phyloP scores from a whole-genome alignment of 2,888 invertebrate genomes.

The Pycnomerus fuliginosus region DNA sequence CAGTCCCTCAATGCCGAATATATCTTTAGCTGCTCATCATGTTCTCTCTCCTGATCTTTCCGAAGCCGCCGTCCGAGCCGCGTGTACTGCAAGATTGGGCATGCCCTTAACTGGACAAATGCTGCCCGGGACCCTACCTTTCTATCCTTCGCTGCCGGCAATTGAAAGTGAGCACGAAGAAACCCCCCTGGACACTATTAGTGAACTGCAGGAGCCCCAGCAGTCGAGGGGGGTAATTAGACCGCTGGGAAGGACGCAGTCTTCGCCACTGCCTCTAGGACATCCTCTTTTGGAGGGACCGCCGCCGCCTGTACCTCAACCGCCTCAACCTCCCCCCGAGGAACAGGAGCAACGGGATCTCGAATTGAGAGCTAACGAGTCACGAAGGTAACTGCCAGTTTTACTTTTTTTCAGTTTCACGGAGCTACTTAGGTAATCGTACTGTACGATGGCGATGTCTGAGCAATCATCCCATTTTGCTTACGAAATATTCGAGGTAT shows the following conservation, averaged over 20 bases:
- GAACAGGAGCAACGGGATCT: conserved; percentile 51
- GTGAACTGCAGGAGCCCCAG: conserved; percentile 50
- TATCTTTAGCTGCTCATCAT: conserved; percentile 70
- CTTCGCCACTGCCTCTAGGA: conserved; percentile 86
- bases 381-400: conserved; percentile 49
- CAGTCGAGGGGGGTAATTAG: conserved; percentile 54
- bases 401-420: no score
- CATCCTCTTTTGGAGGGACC: conserved; percentile 72
- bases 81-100: conserved; percentile 67
- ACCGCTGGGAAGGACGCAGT: conserved; percentile 90
- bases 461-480: no score
- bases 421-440: no score
- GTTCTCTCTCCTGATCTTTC: conserved; percentile 58
- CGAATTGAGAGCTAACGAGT: conserved; percentile 53
- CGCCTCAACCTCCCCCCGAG: conserved; percentile 57
- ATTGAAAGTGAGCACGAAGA: conserved; percentile 60
- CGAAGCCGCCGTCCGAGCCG: conserved; percentile 77
- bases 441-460: no score
- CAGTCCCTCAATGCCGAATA: conserved; percentile 96
- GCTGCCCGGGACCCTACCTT: conserved; percentile 67
- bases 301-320: conserved; percentile 38
- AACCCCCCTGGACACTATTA: conserved; percentile 52
- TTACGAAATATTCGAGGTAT: no score
- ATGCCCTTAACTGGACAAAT: conserved; percentile 62
- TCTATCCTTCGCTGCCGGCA: conserved; percentile 68